Base-by-base conservation (phyloP, 1,140 invertebrate genomes). In the Himalopsyche phryganea region DNA sequence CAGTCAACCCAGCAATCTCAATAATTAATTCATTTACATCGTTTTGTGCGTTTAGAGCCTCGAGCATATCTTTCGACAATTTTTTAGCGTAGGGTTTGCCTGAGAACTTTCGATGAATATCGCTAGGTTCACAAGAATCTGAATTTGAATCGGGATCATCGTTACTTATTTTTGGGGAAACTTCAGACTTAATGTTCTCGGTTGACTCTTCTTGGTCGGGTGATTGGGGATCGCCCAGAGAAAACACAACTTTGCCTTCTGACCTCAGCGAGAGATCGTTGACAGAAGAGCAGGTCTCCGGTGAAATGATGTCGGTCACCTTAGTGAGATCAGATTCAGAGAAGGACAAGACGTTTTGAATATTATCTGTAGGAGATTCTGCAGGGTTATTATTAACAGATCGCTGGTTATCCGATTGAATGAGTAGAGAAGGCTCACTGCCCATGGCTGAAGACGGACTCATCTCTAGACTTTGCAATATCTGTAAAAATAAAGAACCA, bases 371-470 rank as follows among this genome's bases (percentile, higher is more conserved):
- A 2, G 40, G 50, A 1, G 54, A 14, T 44, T 58, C 20, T 9
- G 67, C 57, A 28, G 55, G 40, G 19, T 58, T 51, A 13, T 44
- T 63, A 49, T 0, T 61, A 3, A 52, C 53, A 42, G 66, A 59
- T 6, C 60, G 60, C 35, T 41, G 51, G 41, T 54, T 50, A 42
- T 36, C 19, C 32, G 32, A 11, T 40, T 71, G 71, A 49, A 71
- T 68, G 50, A 74, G 70, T 4, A 78, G 71, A 28, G 76, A 76
- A 0, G 75, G 71, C 62, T 78, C 76, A 38, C 73, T 76, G 19
- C 76, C 76, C 67, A 76, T 75, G 61, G 72, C 73, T 11, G 76
- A 76, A 46, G 74, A 69, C 13, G 61, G 50, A 13, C 74, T 71
- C 15, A 55, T 35, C 46, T 65, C 63, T 19, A 65, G 32, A 32